These are phyloP conservation scores for Caenorhabditis afra DNA, from an alignment of 2,888 invertebrate species.

Conservation along the genomic window DNA sequence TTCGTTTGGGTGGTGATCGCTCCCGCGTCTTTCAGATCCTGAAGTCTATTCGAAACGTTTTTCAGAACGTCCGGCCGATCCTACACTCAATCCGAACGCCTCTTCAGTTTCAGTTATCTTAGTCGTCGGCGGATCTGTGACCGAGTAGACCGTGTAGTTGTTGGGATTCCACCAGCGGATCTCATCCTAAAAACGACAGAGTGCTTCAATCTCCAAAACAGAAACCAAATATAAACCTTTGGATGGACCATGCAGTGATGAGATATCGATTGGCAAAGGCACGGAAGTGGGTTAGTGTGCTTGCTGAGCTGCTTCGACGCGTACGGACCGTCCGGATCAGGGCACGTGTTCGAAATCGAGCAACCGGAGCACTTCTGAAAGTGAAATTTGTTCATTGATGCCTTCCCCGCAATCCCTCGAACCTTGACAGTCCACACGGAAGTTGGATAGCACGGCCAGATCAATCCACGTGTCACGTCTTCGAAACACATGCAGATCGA, in stretches of 20 bases:
- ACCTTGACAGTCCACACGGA: constrained; percentile 78
- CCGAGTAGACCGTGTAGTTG: constrained; percentile 78
- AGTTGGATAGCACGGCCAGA: constrained; percentile 80
- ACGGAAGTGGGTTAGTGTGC: constrained; percentile 57
- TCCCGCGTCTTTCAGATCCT: constrained; percentile 78
- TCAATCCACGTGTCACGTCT: constrained; percentile 77
- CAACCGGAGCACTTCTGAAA: constrained; percentile 75
- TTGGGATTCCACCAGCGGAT: constrained; percentile 79
- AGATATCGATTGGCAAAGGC: constrained; percentile 79
- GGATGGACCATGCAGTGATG: constrained; percentile 78
- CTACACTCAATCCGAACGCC: constrained; percentile 75
- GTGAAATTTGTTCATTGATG: background rate
- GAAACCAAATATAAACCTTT: too few species aligned
- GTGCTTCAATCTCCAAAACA: too few species aligned
- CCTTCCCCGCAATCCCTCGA: too few species aligned
- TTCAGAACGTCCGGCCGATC: too few species aligned
- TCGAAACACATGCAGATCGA: constrained; percentile 80
- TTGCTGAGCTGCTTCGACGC: constrained; percentile 65
- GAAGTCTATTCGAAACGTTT: constrained; percentile 1
- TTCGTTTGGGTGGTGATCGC: constrained; percentile 80
- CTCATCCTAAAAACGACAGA: too few species aligned
- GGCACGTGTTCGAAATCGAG: constrained; percentile 78
- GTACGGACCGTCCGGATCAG: constrained; percentile 78
- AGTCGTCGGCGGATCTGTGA: constrained; percentile 70
- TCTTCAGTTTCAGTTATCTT: constrained; percentile 71